Conservation (phyloP, 2,888 invertebrate species). For the Serrognathus titanus region DNA sequence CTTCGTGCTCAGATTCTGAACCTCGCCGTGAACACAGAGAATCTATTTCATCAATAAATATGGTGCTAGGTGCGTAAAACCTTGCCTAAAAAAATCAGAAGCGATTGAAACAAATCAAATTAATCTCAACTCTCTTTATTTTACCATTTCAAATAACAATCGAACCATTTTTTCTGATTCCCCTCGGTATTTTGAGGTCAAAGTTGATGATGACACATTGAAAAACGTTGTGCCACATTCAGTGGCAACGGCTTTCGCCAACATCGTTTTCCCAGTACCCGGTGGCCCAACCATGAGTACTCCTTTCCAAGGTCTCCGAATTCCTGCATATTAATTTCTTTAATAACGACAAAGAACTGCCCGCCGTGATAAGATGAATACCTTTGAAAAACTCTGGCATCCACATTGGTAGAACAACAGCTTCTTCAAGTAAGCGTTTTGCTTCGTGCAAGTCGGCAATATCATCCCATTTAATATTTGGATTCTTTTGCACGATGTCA, state of each 20-base stretch:
- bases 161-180: constrained; percentile 98
- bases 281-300: constrained; percentile 93
- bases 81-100: constrained; percentile 65
- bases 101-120: constrained; percentile 7
- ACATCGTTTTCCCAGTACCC: constrained; percentile 92
- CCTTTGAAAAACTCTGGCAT: constrained; percentile 98
- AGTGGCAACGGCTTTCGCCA: constrained; percentile 97
- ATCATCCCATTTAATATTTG: constrained; percentile 93
- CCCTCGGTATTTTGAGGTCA: constrained; percentile 98
- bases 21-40: constrained; percentile 93
- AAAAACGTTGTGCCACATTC: constrained; percentile 98
- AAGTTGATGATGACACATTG: constrained; percentile 93
- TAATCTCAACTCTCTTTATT: constrained; percentile 26
- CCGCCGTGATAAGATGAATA: constrained; percentile 21
- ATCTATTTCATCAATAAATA: constrained; percentile 99
- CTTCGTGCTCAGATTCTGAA: constrained; percentile 96
- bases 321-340: constrained; percentile 57
- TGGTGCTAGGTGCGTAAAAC: constrained; percentile 97
- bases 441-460: constrained; percentile 88
- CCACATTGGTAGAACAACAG: constrained; percentile 94
- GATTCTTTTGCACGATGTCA: constrained; percentile 96
- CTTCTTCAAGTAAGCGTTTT: constrained; percentile 89
- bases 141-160: constrained; percentile 93
- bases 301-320: constrained; percentile 94
- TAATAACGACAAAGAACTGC: not conserved